Conservation (phyloP, 2,888 invertebrate genomes). For the Acleris sparsana region DNA sequence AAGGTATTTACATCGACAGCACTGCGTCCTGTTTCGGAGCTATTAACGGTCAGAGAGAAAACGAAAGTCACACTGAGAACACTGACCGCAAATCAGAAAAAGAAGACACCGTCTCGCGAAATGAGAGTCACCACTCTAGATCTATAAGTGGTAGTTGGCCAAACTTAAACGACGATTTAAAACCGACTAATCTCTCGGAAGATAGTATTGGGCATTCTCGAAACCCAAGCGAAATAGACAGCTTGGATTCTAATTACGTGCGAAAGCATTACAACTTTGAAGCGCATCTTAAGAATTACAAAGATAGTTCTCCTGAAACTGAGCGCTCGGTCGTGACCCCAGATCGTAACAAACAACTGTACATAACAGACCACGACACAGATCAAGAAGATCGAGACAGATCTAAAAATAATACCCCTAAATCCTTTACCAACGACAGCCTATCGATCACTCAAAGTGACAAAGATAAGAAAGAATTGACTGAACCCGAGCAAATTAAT, state of each 20-base stretch:
- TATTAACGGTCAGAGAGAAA: slow-evolving; percentile 72
- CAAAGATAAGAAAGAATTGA: slow-evolving; percentile 56
- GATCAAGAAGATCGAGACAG: slow-evolving; percentile 66
- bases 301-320: slow-evolving; percentile 77
- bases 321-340: slow-evolving; percentile 68
- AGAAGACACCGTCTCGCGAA: slow-evolving; percentile 65
- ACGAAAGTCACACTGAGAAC: slow-evolving; percentile 54
- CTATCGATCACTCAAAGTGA: slow-evolving; percentile 65
- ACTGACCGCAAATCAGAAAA: slow-evolving; percentile 63
- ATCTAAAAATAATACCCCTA: slow-evolving; percentile 76
- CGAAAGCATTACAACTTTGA: slow-evolving; percentile 82
- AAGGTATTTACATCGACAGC: slow-evolving; percentile 79
- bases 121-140: slow-evolving; percentile 67
- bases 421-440: slow-evolving; percentile 74
- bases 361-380: slow-evolving; percentile 69
- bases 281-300: slow-evolving; percentile 72
- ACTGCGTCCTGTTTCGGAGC: slow-evolving; percentile 80
- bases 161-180: slow-evolving; percentile 73
- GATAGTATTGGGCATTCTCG: slow-evolving; percentile 78
- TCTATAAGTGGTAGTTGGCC: slow-evolving; percentile 79
- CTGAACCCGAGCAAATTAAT: slow-evolving; percentile 46
- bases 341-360: slow-evolving; percentile 67
- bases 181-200: slow-evolving; percentile 74
- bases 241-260: slow-evolving; percentile 83
- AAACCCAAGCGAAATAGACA: slow-evolving; percentile 83